Evolutionary conservation across 2,797 vertebrate genomes (phyloP).

Genomic region (Alauda arvensis): DNA sequence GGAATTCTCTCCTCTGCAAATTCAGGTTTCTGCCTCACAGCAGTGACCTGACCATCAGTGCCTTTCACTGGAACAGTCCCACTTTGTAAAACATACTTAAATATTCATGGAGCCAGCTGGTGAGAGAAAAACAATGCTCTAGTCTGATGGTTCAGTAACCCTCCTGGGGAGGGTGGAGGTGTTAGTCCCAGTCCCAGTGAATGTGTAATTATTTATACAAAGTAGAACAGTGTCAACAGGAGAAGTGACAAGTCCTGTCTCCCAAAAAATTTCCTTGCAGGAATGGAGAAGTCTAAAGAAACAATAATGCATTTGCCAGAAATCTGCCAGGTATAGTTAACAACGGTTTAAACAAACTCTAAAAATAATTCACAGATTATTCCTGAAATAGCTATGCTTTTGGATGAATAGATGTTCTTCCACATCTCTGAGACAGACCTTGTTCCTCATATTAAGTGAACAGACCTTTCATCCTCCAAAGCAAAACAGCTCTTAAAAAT

Average conservation of each 20-base stretch:
- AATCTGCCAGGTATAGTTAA: constrained; percentile 36
- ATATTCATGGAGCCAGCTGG: constrained; percentile 41
- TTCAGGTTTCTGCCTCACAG: not conserved
- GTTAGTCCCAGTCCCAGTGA: constrained; percentile 21
- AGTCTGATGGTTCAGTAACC: constrained; percentile 8
- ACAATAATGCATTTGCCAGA: constrained; percentile 32
- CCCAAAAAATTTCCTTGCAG: not conserved
- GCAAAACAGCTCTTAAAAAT: constrained; percentile 53
- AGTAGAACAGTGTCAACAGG: constrained; percentile 27
- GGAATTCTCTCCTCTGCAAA: not conserved
- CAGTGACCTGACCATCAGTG: not conserved
- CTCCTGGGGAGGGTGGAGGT: constrained; percentile 35
- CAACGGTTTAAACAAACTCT: constrained; percentile 42
- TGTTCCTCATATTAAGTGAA: constrained; percentile 50
- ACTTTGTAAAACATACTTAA: constrained; percentile 33
- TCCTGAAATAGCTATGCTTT: constrained; percentile 52
- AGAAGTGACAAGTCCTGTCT: constrained; percentile 5
- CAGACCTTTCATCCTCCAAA: constrained; percentile 52
- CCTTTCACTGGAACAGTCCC: constrained; percentile 23
- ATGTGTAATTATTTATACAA: constrained; percentile 41
- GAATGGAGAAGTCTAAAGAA: constrained; percentile 23
- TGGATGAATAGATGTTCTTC: constrained; percentile 45
- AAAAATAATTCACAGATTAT: constrained; percentile 51
- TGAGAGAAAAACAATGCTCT: constrained; percentile 47
- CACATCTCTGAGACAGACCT: constrained; percentile 51